Base-by-base conservation (phyloP, 2,888 invertebrate species). In the Theretra japonica region DNA sequence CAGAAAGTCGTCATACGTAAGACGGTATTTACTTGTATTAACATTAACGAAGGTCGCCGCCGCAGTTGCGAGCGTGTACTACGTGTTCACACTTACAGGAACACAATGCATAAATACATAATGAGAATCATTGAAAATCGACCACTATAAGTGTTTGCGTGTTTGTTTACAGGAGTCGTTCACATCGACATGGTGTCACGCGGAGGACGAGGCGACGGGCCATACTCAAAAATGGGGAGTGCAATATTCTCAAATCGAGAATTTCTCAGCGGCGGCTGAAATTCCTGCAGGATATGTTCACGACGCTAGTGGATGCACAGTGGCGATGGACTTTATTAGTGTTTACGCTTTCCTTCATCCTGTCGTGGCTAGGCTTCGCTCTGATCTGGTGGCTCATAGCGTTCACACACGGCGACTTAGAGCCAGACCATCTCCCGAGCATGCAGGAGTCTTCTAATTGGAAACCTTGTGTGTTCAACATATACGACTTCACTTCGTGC, bases 171-270 rank as follows among this genome's bases (percentile, higher is more conserved):
- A 96, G 97, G 95, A 96, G 95, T 86, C 96, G 96, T 80, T 95
- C 95, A 80, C 96, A 96, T 85, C 95, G 97, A 78, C 95, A 96
- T 72, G 96, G 96, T 21, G 95, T 95, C 76, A 95, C 95, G 80
- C 95, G 97, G 69, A 96, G 97, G 85, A 95, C 97, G 70, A 96
- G 97, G 60, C 95, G 97, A 75, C 95, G 99, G 41, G 98, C 99
- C 0, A 97, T 99, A 71, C 96, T 98, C 86, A 99, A 99, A 92
- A 99, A 98, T 94, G 99, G 99, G 68, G 98, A 99, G 86, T 98
- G 98, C 94, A 99, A 99, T 92, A 97, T 99, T 74, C 96, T 98
- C 79, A 98, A 98, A 88, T 98, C 98, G 74, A 95, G 96, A 83
- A 97, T 99, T 85, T 97, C 98, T 68, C 97, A 98, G 80, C 95